Conservation (phyloP, 1,140 invertebrate species). For the Trichoplusia ni region DNA sequence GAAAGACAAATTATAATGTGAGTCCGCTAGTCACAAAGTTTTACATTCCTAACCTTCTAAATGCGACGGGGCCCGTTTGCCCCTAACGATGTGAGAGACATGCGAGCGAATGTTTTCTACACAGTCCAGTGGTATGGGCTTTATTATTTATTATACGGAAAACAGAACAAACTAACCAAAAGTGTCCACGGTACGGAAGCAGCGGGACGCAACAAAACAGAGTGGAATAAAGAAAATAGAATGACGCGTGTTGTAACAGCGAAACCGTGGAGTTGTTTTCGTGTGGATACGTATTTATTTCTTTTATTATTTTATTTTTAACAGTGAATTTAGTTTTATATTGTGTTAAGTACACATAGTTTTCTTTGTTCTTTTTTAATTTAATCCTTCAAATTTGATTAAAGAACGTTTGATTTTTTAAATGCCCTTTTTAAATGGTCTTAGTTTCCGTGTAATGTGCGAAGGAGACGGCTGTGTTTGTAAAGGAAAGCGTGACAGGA, state of each 20-base stretch:
- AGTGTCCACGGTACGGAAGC: slow-evolving; percentile 74
- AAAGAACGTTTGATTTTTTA: neutral
- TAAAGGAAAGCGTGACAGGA: slow-evolving; percentile 64
- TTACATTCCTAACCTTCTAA: slow-evolving; percentile 25
- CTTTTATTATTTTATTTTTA: neutral
- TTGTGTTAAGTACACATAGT: too few species aligned
- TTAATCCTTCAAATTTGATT: neutral
- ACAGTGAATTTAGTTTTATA: neutral
- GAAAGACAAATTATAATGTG: slow-evolving; percentile 15
- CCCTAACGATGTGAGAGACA: slow-evolving; percentile 17
- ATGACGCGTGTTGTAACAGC: slow-evolving; percentile 55
- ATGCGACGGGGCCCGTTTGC: slow-evolving; percentile 4
- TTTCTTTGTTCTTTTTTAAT: neutral
- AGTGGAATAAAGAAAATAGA: slow-evolving; percentile 72
- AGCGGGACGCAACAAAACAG: slow-evolving; percentile 74
- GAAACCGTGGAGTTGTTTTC: slow-evolving; percentile 45
- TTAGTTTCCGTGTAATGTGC: neutral
- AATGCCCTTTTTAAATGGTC: neutral
- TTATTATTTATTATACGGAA: slow-evolving; percentile 79
- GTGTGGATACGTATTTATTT: slow-evolving; percentile 12
- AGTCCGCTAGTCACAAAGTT: neutral
- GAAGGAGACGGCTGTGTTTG: slow-evolving; percentile 41
- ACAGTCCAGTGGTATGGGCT: slow-evolving; percentile 40
- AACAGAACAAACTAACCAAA: slow-evolving; percentile 79
- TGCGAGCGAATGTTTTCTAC: slow-evolving; percentile 24